Base-by-base conservation (phyloP, 2,888 invertebrate species). In the Drosophila engyochracea region DNA sequence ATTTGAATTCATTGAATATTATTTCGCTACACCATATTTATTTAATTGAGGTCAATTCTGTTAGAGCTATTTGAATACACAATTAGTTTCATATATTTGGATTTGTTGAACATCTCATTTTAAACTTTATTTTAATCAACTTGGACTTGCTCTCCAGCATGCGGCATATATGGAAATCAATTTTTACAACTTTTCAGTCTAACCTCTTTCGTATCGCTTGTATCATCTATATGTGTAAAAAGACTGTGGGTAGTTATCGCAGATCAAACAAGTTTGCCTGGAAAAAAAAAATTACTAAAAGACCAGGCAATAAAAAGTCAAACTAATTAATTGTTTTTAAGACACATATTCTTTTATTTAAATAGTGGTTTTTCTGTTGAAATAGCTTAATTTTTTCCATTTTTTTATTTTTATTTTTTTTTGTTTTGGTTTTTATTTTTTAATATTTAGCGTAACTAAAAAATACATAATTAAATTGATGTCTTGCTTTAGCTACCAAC, bases 271-370 rank as follows among this genome's bases (percentile, higher is more conserved):
- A 74, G 87, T 84, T 86, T 81, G 58, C 61, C 79, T 67, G 76
- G 65, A 76, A 70, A 63, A 51, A 68, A 63, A 53, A 57, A 55
- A 55, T 12, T 28, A 71, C 52, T 57, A 66, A 65, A 79, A 66
- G 62, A 72, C 73, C 71, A 63, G 65, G 54, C 78, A 80, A 79
- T 75, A 79, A 90, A 80, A 89, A 88, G 58, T 61, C 83, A 70
- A 28, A 55, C 70, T 74, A 80, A 79, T 85, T 88, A 83, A 82
- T 82, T 49, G 57, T 68, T 82, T 79, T 82, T 79, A 90, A 87
- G 85, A 87, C 87, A 87, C 87, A 90, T 89, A 87, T 89, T 90
- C 86, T 83, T 87, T 90, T 87, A 90, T 87, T 90, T 90, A 74
- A 84, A 87, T 85, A 90, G 90, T 82, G 69, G 54, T 85, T 78